Evolutionary conservation across 2,888 invertebrate genomes (phyloP), one percentile per base, ranked within the genome.

Genomic region (Lymantria monacha): DNA sequence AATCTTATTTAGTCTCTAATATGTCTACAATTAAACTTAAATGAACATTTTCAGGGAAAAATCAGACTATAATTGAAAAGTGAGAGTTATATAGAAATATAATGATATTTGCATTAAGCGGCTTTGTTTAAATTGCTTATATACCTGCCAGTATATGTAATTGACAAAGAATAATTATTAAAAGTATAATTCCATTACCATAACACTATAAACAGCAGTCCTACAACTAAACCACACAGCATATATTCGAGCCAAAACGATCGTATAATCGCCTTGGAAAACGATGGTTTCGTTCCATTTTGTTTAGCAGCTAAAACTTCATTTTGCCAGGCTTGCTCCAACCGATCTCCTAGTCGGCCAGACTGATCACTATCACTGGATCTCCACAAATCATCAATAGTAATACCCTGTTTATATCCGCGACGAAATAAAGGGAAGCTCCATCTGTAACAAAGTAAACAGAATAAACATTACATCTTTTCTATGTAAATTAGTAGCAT

Each of bases 271-370:
- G 94, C 94, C 59, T 81, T 92, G 7, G 93, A 77, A 42, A 95
- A 83, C 44, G 93, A 93, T 0, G 95, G 95, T 53, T 92, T 88
- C 36, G 79, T 78, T n/a, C 91, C 90, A 44, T 79, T 77, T 53
- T 81, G 81, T 44, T 87, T 83, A 0, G 93, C 91, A 42, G 76
- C 78, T 43, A 82, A 76, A 14, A 93, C 58, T 77, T 95, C 94
- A 38, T 85, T 76, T 42, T 92, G 83, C 95, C 95, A 95, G 50
- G 93, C 94, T 87, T 87, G 88, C 79, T 94, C 94, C 38, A 96
- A 83, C 13, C 87, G 86, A 74, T 95, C 93, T 9, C 95, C 95
- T 11, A 96, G 85, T n/a, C 82, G 79, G 53, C 93, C 93, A 0
- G 95, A 95, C 43, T 90, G 82, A 78, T 96, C 95, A 13, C 84